These are phyloP conservation scores for Tetramorium alpestre DNA, from an alignment of 1,140 invertebrate genomes.

Conservation along the genomic window DNA sequence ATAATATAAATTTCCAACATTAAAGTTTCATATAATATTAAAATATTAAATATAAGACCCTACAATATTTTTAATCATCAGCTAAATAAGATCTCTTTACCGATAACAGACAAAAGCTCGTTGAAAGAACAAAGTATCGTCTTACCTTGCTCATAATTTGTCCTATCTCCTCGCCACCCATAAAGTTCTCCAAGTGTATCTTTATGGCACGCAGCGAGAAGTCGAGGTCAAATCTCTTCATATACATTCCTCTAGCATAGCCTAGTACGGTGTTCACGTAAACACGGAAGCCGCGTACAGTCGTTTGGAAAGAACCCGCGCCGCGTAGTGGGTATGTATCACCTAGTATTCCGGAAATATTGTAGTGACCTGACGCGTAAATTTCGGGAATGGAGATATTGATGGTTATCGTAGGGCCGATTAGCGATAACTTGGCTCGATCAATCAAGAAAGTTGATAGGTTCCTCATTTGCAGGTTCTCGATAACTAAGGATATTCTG, in stretches of 20 bases:
- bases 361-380: slow-evolving; percentile 77
- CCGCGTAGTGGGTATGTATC: slow-evolving; percentile 75
- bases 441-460: slow-evolving; percentile 81
- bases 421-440: slow-evolving; percentile 79
- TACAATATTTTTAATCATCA: background rate
- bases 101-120: too few species aligned
- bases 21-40: background rate
- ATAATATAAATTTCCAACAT: too few species aligned
- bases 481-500: slow-evolving; percentile 76
- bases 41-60: background rate
- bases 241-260: slow-evolving; percentile 80
- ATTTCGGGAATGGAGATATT: slow-evolving; percentile 80
- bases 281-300: slow-evolving; percentile 76
- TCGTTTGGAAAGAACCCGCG: slow-evolving; percentile 75
- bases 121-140: background rate
- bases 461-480: slow-evolving; percentile 74
- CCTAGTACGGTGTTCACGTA: slow-evolving; percentile 81
- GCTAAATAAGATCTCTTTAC: background rate
- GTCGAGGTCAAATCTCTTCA: slow-evolving; percentile 82
- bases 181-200: slow-evolving; percentile 79
- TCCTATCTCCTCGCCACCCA: slow-evolving; percentile 76
- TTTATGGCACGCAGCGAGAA: slow-evolving; percentile 77
- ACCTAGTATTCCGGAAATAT: slow-evolving; percentile 79
- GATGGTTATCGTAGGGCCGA: slow-evolving; percentile 79
- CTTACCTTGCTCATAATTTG: slow-evolving; percentile 80